Evolutionary conservation across 2,797 vertebrate species (phyloP).

Genomic region (Decapterus maruadsi): DNA sequence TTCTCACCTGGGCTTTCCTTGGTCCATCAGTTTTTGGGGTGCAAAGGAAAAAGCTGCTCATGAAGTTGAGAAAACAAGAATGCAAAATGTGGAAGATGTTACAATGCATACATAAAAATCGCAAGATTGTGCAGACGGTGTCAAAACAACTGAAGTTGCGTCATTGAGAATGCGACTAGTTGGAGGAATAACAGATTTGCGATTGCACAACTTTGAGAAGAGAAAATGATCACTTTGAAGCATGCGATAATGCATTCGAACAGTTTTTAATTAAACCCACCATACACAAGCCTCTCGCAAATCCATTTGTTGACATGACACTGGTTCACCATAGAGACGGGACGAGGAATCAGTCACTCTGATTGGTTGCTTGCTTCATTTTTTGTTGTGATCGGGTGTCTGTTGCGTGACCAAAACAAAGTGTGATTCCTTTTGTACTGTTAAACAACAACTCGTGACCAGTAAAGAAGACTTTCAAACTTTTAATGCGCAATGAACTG

Average conservation of each 20-base stretch:
- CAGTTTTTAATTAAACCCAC: background rate
- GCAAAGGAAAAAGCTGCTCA: background rate
- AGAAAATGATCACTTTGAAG: slow-evolving; percentile 16
- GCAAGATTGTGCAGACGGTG: background rate
- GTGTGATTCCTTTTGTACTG: background rate
- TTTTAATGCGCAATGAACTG: background rate
- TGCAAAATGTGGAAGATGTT: background rate
- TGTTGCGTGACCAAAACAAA: background rate
- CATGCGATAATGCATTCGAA: background rate
- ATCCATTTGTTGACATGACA: background rate
- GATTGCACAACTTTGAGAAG: slow-evolving; percentile 12
- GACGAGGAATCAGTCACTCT: background rate
- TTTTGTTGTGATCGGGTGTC: background rate
- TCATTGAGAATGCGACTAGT: slow-evolving; percentile 6
- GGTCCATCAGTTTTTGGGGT: background rate
- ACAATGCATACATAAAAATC: background rate
- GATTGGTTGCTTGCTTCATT: background rate
- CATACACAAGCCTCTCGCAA: background rate
- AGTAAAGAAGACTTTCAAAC: background rate
- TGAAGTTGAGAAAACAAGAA: slow-evolving; percentile 5
- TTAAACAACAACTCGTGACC: background rate
- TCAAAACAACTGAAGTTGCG: slow-evolving; percentile 7
- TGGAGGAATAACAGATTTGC: slow-evolving; percentile 6
- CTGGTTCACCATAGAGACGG: background rate
- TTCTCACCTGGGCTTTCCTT: background rate